Evolutionary conservation across 2,797 vertebrate genomes (phyloP).

Genomic region (Caiman crocodilus): DNA sequence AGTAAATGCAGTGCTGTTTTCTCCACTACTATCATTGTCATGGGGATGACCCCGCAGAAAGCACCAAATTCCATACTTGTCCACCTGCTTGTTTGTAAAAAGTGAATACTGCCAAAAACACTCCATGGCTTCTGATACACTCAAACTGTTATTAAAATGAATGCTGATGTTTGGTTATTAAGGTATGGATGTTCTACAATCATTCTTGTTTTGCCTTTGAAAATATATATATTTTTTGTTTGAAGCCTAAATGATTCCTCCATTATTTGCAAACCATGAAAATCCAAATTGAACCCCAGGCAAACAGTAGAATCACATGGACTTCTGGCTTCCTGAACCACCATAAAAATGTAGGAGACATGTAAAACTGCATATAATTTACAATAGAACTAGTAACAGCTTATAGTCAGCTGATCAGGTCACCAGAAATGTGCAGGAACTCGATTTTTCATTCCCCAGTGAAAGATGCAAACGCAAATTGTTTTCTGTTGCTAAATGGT

Average conservation of each 20-base stretch:
- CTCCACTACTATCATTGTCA: neutral
- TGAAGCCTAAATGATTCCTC: neutral
- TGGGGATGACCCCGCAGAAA: neutral
- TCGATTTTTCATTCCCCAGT: neutral
- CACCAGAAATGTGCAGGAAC: neutral
- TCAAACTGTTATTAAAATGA: neutral
- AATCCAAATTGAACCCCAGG: neutral
- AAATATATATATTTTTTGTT: neutral
- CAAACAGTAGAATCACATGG: neutral
- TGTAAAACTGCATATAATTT: neutral
- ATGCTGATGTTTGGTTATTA: neutral
- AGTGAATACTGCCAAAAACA: neutral
- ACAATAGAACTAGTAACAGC: neutral
- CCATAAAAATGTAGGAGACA: neutral
- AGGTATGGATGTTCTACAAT: neutral
- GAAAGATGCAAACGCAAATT: neutral
- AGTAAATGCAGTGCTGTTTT: neutral
- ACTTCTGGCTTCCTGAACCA: neutral
- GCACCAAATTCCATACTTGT: neutral
- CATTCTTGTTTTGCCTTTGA: neutral
- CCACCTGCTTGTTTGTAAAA: neutral
- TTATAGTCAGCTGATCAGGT: neutral
- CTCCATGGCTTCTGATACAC: neutral
- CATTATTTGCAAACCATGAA: neutral
- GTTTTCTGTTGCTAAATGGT: neutral